phyloP scores from a whole-genome alignment of 2,888 invertebrate species.

The Nephrotoma guestfalica region DNA sequence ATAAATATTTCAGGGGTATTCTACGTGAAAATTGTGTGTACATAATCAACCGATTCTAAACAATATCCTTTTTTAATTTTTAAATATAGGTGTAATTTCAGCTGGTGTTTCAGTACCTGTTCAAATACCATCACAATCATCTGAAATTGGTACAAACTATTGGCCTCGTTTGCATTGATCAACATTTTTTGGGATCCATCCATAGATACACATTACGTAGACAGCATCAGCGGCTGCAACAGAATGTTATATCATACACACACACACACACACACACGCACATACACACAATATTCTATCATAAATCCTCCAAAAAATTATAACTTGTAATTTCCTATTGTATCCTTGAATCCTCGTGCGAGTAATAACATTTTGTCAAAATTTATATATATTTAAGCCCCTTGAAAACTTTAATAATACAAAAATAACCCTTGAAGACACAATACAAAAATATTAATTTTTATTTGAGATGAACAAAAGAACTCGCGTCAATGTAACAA shows the following conservation, averaged over 20 bases:
- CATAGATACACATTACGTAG: constrained; percentile 32
- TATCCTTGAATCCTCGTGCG: background rate
- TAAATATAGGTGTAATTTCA: constrained; percentile 70
- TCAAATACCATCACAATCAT: constrained; percentile 76
- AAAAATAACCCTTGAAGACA: background rate
- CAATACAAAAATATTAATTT: background rate
- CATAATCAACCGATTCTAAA: background rate
- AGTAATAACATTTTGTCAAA: background rate
- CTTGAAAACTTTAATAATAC: background rate
- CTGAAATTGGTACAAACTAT: constrained; percentile 64
- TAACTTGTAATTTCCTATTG: background rate
- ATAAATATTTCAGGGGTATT: background rate
- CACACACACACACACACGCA: constrained; percentile 28
- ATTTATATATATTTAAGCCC: background rate
- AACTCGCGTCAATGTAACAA: background rate
- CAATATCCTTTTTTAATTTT: background rate
- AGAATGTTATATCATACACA: constrained; percentile 22
- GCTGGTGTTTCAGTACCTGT: constrained; percentile 86
- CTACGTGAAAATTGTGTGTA: background rate
- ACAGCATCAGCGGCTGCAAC: constrained; percentile 43
- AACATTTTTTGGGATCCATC: constrained; percentile 76
- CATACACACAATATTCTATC: constrained; percentile 31
- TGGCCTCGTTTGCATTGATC: constrained; percentile 91
- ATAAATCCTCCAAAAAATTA: background rate
- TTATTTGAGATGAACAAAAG: background rate